Percentiles rank a stretch among this genome's conserved stretches.
These are phyloP conservation scores for Nyctalus aviator DNA, from an alignment of 2,797 vertebrate genomes.

Conservation along the genomic window DNA sequence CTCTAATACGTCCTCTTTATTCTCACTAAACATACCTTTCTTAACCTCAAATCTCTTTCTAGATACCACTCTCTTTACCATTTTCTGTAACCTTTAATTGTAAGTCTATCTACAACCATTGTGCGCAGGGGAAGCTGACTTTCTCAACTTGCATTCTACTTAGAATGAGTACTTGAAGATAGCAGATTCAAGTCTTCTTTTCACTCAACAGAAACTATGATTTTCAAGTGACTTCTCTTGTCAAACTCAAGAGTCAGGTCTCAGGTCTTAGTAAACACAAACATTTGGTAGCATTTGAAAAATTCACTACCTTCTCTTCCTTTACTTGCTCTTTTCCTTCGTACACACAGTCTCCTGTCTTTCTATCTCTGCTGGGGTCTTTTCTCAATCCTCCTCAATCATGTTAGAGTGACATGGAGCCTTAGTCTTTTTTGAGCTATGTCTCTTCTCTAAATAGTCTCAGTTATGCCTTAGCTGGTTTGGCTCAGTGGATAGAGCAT, in stretches of 20 bases:
- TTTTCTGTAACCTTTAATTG: background rate
- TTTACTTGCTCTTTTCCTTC: background rate
- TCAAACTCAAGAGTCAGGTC: background rate
- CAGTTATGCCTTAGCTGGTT: too few relatives aligned
- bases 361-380: background rate
- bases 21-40: background rate
- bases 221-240: slow-evolving; percentile 7
- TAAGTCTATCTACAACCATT: background rate
- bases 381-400: background rate
- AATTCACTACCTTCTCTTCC: background rate
- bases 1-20: background rate
- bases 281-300: background rate
- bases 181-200: background rate
- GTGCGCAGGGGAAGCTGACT: background rate
- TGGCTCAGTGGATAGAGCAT: too few relatives aligned
- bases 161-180: background rate
- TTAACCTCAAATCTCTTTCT: background rate
- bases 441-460: background rate
- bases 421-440: background rate
- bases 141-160: background rate
- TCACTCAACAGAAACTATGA: background rate
- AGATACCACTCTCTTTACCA: background rate
- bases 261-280: background rate
- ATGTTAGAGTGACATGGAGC: background rate
- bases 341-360: background rate